Base-by-base conservation (phyloP, 37 sponge, comb jelly and placozoan genomes). In the Aplysina aerophoba region DNA sequence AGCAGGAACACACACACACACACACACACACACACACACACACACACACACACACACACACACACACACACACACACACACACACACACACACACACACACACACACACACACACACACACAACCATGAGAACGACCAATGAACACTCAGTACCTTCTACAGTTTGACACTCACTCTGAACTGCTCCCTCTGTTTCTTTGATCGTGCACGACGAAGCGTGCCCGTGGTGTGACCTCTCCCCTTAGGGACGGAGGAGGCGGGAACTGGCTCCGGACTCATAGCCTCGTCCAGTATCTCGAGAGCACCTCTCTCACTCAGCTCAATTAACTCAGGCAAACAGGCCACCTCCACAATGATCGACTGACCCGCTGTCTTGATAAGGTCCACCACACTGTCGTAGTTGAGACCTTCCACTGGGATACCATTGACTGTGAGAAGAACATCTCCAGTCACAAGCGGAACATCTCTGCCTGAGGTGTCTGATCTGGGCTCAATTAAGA, bases 381-480 rank as follows among this genome's bases (percentile, higher is more conserved):
- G 64, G 15, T 98, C 97, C 57, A 94, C 95, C 4, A 98, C 95
- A 33, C 79, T 41, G 34, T 94, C 94, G 62, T 96, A 93, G 0
- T 91, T 73, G 16, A 68, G 82, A 34, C 93, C 91, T 53, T 94
- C 94, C 13, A 98, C 99, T 30, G 87, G 85, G 15, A 81, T 82
- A 0, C 92, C 95, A 79, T 98, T 98, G 17, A 98, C 99, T 59
- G 92, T 91, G 14, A 96, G 73, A 15, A 98, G 91, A 5, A 93
- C 79, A 81, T 98, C 99, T 21, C 97, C 95, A 4, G 94, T 89
- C 87, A 94, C 90, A 8, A 97, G 91, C 11, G 94, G 91, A 40
- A 75, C 54, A 22, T 44, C 78, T 15, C 19, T 24, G 19, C 91
- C 94, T 3, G 35, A 55, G 57, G 85, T 84, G 80, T 87, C 85